Evolutionary conservation across 2,888 invertebrate species (phyloP), one percentile per base, ranked within the genome.

Genomic region (Drosophila kuntzei): DNA sequence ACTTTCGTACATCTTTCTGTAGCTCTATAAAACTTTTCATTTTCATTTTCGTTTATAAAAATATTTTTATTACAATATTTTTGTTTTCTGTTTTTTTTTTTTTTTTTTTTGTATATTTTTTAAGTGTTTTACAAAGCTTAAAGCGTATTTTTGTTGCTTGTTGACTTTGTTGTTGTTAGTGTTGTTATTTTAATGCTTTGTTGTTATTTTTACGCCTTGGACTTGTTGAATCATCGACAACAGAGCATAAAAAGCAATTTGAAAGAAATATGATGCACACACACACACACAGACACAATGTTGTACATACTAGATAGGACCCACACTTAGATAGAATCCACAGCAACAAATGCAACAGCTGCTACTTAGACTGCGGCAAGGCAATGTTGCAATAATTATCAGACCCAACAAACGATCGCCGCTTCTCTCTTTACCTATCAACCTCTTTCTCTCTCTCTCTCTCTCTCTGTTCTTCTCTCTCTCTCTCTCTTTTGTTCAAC

Each of bases 341-440:
- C 68, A 68, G 34, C 43, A 29, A 16, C 46, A 32, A 32, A 32
- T 9, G 27, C 70, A 46, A 59, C 43, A 51, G 67, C 27, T 46
- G 27, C 46, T 46, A 25, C 25, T 50, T 49, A 36, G 36, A n/a
- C 60, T 12, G 53, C 49, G n/a, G 50, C 64, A 34, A 12, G 34
- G 47, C 57, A 65, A 80, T 81, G 80, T 86, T 86, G 87, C 83
- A 81, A 81, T 80, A 81, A 80, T 76, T 85, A 80, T 80, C 85
- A 80, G 14, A 22, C 22, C 34, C 43, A 46, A 44, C 22, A 41
- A 39, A 55, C 44, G 22, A 55, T 46, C 29, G 7, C 29, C 8
- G 29, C 32, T 8, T 6, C 20, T 11, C 4, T 20, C 32, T n/a
- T 16, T 4, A 3, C 9, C n/a, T n/a, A n/a, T n/a, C n/a, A n/a